These are phyloP conservation scores for Hafferia zeledoni DNA, from an alignment of 2,797 vertebrate species.

Conservation along the genomic window DNA sequence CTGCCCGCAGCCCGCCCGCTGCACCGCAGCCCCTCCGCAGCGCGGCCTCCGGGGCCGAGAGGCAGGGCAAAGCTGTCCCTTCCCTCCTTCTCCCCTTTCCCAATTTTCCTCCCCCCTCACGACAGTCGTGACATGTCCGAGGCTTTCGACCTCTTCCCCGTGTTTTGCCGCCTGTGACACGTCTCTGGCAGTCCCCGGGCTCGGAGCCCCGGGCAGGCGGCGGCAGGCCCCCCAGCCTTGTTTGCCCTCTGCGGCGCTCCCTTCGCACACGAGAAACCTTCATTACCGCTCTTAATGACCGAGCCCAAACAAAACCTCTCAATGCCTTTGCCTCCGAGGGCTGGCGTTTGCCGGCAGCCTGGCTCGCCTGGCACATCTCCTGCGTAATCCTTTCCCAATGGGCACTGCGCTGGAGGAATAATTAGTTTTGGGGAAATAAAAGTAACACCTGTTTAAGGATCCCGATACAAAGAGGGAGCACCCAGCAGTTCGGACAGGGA, in stretches of 20 bases:
- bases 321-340: slow-evolving; percentile 15
- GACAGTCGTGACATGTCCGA: neutral
- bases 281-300: slow-evolving; percentile 50
- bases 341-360: slow-evolving; percentile 15
- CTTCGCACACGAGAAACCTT: slow-evolving; percentile 36
- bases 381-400: slow-evolving; percentile 51
- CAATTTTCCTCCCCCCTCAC: neutral
- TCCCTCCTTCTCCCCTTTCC: neutral
- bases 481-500: neutral
- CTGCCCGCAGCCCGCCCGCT: neutral
- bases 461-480: neutral
- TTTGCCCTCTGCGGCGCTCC: slow-evolving; percentile 11
- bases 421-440: slow-evolving; percentile 3
- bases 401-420: neutral
- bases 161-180: neutral
- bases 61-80: neutral
- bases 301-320: slow-evolving; percentile 45
- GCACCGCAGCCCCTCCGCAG: neutral
- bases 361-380: slow-evolving; percentile 32
- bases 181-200: neutral
- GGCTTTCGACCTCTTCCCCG: neutral
- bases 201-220: neutral
- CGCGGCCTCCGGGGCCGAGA: neutral
- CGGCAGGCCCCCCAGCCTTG: neutral
- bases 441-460: slow-evolving; percentile 62